phyloP scores from a whole-genome alignment of 2,797 vertebrate species.

The Helarctos malayanus region DNA sequence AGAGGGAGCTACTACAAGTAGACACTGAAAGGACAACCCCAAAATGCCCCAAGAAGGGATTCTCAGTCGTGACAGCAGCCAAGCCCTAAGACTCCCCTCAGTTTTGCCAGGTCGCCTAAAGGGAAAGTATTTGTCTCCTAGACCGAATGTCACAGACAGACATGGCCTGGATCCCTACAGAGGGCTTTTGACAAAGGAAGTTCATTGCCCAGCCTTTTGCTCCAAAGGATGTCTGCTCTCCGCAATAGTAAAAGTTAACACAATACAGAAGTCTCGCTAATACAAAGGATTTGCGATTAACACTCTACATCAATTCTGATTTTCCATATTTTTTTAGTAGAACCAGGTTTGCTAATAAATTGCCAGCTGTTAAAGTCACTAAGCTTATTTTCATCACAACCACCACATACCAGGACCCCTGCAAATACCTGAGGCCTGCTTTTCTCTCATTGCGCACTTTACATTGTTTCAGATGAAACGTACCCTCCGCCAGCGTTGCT shows the following conservation, averaged over 20 bases:
- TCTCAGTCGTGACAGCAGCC: background rate
- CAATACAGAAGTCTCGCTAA: slow-evolving; percentile 82
- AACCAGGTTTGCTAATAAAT: slow-evolving; percentile 85
- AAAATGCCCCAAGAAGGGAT: background rate
- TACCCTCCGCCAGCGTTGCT: slow-evolving; percentile 48
- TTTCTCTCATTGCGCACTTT: slow-evolving; percentile 77
- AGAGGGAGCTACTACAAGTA: background rate
- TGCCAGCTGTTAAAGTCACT: slow-evolving; percentile 87
- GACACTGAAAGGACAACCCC: background rate
- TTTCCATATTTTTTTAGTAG: slow-evolving; percentile 85
- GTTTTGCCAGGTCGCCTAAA: background rate
- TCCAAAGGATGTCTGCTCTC: slow-evolving; percentile 71
- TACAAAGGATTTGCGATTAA: slow-evolving; percentile 85
- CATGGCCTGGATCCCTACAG: background rate
- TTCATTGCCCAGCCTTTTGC: background rate
- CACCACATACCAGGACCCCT: slow-evolving; percentile 79
- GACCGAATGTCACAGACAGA: background rate
- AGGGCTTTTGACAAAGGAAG: slow-evolving; percentile 14
- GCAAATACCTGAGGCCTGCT: slow-evolving; percentile 80
- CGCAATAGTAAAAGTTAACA: slow-evolving; percentile 80
- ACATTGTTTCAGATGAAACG: slow-evolving; percentile 81
- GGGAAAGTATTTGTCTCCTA: background rate
- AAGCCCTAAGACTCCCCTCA: background rate
- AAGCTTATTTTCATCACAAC: slow-evolving; percentile 86
- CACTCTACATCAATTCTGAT: slow-evolving; percentile 83